Percentiles rank a stretch among this genome's conserved stretches.
phyloP scores from a whole-genome alignment of 2,888 invertebrate species.

The Amblyjoppa proteus region DNA sequence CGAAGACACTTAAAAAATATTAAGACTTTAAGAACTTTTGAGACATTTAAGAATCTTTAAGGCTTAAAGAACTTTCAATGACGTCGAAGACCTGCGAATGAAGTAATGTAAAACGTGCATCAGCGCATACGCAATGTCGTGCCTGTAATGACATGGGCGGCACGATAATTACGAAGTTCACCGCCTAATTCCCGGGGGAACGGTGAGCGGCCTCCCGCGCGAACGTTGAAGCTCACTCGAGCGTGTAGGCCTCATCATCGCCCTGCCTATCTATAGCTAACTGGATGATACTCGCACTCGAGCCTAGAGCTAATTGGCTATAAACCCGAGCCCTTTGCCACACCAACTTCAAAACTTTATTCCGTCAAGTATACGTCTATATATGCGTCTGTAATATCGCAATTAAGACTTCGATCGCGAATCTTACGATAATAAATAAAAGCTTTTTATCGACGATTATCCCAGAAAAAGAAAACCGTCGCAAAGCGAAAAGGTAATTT shows the following conservation, averaged over 20 bases:
- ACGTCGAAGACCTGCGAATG: neutral
- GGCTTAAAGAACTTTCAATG: neutral
- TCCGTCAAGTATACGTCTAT: neutral
- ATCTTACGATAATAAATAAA: neutral
- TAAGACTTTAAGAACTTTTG: no score
- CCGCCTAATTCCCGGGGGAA: conserved; percentile 31
- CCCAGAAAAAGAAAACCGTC: neutral
- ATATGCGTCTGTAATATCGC: neutral
- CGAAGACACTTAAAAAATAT: neutral
- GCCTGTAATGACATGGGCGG: conserved; percentile 19
- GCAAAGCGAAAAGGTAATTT: neutral
- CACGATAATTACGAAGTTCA: conserved; percentile 48
- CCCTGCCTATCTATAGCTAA: neutral
- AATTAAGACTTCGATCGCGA: neutral
- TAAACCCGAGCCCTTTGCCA: neutral
- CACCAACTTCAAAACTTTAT: neutral
- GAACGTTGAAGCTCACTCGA: conserved; percentile 21
- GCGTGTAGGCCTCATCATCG: conserved; percentile 29
- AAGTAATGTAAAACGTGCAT: neutral
- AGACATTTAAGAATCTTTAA: neutral
- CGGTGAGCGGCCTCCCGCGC: conserved; percentile 22
- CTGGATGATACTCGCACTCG: conserved; percentile 5
- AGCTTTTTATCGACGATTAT: neutral
- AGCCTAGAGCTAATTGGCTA: conserved; percentile 16
- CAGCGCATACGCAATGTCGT: neutral